Conservation (phyloP, 2,888 invertebrate genomes). For the Chironomus tentans region DNA sequence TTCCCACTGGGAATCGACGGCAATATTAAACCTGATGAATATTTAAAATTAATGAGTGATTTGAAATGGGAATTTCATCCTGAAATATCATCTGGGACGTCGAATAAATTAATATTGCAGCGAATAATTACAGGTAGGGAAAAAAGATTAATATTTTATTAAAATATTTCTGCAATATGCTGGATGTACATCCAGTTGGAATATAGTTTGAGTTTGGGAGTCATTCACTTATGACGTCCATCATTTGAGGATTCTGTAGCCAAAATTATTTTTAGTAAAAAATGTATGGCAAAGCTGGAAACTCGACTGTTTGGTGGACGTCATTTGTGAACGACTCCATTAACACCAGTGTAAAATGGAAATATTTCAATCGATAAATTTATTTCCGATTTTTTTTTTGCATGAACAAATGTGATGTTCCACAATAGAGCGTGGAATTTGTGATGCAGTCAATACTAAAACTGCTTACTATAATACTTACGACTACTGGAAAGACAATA, state of each 20-base stretch:
- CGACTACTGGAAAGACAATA: conserved; percentile 48
- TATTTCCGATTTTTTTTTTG: not conserved
- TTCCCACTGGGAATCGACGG: conserved; percentile 46
- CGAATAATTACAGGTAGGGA: conserved; percentile 46
- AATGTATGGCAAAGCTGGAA: too few species aligned
- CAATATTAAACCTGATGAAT: conserved; percentile 48
- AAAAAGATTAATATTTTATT: too few species aligned
- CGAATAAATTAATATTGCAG: conserved; percentile 46
- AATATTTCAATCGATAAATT: not conserved
- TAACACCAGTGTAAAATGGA: not conserved
- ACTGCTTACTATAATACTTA: conserved; percentile 36
- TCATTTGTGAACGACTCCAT: too few species aligned
- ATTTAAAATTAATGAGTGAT: conserved; percentile 48
- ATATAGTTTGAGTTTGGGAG: too few species aligned
- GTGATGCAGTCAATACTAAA: conserved; percentile 53
- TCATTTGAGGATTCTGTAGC: too few species aligned
- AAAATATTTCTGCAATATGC: not conserved
- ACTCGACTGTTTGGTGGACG: too few species aligned
- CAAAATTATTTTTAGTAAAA: too few species aligned
- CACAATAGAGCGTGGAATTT: conserved; percentile 53
- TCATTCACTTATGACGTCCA: too few species aligned
- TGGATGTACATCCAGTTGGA: too few species aligned
- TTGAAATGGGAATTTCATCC: conserved; percentile 47
- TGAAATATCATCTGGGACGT: conserved; percentile 48
- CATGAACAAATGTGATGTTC: not conserved